Base-by-base conservation (phyloP, 1,140 invertebrate species). In the Diprion similis region DNA sequence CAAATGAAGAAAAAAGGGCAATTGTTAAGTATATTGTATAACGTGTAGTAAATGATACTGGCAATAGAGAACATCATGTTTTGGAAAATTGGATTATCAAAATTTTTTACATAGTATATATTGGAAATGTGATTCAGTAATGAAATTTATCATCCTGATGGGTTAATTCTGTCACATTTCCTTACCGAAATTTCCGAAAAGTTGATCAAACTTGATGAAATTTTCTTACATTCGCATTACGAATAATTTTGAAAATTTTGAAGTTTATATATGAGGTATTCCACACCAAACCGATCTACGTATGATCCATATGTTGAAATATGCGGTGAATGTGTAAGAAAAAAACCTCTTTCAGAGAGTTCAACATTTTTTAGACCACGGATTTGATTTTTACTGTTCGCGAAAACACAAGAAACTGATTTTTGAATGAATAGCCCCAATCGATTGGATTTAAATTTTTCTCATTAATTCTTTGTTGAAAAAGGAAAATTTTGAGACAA, bases 31-130 rank as follows among this genome's bases (percentile, higher is more conserved):
- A 59, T n/a, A 59, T 37, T 37, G 24, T 37, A 37, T 37, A 37
- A 59, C 1, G n/a, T 59, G n/a, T 59, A 59, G 2, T 37, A 59
- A 59, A 59, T 59, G 51, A 59, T 59, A 59, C 51, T 75, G 70
- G 77, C 76, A 80, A 83, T 83, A 83, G 82, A 83, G 81, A 83
- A 83, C 83, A 82, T 80, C 81, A 80, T 84, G 81, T 80, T n/a
- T 59, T 59, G n/a, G 8, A n/a, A 59, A 37, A 3, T 37, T 37
- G 51, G 24, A 37, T 37, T 37, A 1, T 37, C 24, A 37, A 37
- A 59, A 59, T 37, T 37, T 37, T 37, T 3, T 37, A 37, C 1
- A 37, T 37, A 37, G 24, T 6, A 37, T 37, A 37, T 13, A 59
- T 13, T 59, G 11, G 11, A 68, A 13, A 68, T n/a, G 18, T n/a